A percentile compares a stretch with the other conserved stretches of the same genome.
These are phyloP conservation scores for Heterodera filipjevi DNA, from an alignment of 2,888 invertebrate genomes.

Conservation along the genomic window DNA sequence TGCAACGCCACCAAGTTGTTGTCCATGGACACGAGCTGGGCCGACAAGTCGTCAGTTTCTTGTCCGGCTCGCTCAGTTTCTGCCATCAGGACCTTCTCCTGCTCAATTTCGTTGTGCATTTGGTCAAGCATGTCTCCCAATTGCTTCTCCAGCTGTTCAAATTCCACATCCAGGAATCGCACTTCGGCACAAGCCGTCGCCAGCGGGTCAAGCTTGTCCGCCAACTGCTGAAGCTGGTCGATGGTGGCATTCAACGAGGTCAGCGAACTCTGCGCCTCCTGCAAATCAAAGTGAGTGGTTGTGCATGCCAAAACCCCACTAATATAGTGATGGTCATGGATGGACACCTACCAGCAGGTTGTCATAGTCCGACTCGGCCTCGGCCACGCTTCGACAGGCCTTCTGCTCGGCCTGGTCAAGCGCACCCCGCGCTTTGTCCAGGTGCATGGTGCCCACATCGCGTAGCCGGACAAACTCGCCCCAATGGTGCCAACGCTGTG, in stretches of 20 bases:
- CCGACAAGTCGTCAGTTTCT: constrained; percentile 17
- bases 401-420: constrained; percentile 14
- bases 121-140: constrained; percentile 40
- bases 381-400: constrained; percentile 25
- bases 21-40: constrained; percentile 2
- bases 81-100: constrained; percentile 35
- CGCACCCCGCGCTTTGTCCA: constrained; percentile 33
- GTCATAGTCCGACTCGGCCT: constrained; percentile 28
- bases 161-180: constrained; percentile 55
- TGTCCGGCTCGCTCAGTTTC: constrained; percentile 1
- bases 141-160: constrained; percentile 50
- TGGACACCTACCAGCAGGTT: constrained; percentile 28
- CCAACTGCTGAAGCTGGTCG: constrained; percentile 46
- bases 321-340: too few species aligned
- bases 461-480: constrained; percentile 45
- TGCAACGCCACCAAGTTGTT: not conserved
- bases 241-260: constrained; percentile 17
- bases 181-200: constrained; percentile 51
- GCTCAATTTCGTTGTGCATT: constrained; percentile 31
- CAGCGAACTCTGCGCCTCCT: not conserved
- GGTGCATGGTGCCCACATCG: constrained; percentile 43
- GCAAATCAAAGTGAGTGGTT: too few species aligned
- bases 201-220: constrained; percentile 51
- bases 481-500: constrained; percentile 29
- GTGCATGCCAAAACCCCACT: too few species aligned